Evolutionary conservation across 2,113 vertebrate genomes (phyloP).

Genomic region (Piaya cayana): DNA sequence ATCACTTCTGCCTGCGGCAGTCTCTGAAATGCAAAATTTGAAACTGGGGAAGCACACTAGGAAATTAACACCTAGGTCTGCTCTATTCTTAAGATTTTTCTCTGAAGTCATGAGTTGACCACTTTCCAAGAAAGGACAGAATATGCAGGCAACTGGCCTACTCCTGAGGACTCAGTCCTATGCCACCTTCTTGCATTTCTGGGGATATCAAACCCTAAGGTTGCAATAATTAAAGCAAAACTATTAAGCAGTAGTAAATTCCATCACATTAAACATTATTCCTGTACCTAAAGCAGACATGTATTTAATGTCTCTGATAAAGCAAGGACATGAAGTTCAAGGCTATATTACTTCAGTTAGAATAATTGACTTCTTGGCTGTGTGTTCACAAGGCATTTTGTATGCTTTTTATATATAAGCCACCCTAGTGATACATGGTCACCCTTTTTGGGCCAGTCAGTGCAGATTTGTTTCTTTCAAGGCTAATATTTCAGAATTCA

Average conservation of each 20-base stretch:
- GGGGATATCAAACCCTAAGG: not conserved
- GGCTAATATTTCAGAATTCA: not conserved
- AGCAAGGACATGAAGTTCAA: not conserved
- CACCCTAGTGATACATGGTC: not conserved
- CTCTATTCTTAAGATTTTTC: not conserved
- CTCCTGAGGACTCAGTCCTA: not conserved
- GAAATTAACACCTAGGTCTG: not conserved
- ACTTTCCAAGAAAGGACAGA: not conserved
- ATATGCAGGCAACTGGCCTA: not conserved
- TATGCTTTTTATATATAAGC: not conserved
- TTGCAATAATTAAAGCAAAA: not conserved
- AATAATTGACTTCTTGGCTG: not conserved
- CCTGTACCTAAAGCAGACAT: not conserved
- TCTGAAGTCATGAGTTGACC: not conserved
- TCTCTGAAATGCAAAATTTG: not conserved
- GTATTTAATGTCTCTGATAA: not conserved
- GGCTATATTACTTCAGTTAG: not conserved
- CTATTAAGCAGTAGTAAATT: not conserved
- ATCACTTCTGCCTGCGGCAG: not conserved
- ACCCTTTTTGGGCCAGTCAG: not conserved
- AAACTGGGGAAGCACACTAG: not conserved
- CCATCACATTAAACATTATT: not conserved
- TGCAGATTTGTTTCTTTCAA: not conserved
- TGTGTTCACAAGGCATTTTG: not conserved
- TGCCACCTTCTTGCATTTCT: not conserved